Percentiles rank a stretch among this genome's conserved stretches.
phyloP scores from a whole-genome alignment of 2,797 vertebrate genomes.

The Halcyon smyrnensis region DNA sequence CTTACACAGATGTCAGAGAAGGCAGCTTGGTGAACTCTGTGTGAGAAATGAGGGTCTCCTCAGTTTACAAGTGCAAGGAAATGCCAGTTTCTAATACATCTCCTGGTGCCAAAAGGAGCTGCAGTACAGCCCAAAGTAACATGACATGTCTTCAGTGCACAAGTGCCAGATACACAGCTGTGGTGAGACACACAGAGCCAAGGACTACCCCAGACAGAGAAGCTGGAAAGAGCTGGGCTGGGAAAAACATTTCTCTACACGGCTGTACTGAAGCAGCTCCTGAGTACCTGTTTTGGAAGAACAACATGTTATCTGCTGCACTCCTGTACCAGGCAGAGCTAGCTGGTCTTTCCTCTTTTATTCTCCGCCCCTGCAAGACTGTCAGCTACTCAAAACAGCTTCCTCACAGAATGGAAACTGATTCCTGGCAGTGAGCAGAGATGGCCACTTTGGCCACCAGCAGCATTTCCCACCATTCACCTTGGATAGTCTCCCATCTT shows the following conservation, averaged over 20 bases:
- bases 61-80: not conserved
- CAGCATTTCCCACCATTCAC: not conserved
- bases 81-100: not conserved
- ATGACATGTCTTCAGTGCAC: not conserved
- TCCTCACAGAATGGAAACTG: not conserved
- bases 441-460: not conserved
- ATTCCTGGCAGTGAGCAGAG: not conserved
- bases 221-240: not conserved
- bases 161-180: not conserved
- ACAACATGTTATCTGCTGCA: not conserved
- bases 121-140: accelerated
- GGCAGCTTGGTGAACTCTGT: not conserved
- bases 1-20: not conserved
- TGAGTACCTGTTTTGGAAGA: not conserved
- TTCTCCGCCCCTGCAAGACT: not conserved
- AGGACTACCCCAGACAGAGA: not conserved
- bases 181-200: not conserved
- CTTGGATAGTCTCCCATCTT: not conserved
- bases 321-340: not conserved
- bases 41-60: not conserved
- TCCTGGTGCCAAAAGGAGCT: not conserved
- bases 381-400: not conserved
- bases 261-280: not conserved
- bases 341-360: not conserved
- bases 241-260: not conserved